These are phyloP conservation scores for Notodonta dromedarius DNA, from an alignment of 2,888 invertebrate species.

Conservation along the genomic window DNA sequence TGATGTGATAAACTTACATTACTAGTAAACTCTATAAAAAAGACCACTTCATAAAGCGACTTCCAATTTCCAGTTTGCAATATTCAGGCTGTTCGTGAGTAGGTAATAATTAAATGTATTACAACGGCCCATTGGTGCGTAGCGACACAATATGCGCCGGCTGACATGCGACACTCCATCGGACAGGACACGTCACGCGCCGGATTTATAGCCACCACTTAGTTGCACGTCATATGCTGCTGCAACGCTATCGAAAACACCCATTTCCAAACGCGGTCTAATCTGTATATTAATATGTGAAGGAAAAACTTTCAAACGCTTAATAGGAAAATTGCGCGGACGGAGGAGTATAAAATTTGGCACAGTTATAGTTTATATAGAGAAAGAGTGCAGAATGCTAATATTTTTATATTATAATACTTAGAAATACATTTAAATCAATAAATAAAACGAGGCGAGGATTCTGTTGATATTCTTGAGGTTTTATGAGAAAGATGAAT, in stretches of 20 bases:
- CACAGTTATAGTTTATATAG: too few species aligned
- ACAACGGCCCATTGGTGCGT: slow-evolving; percentile 47
- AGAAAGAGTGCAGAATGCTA: neutral
- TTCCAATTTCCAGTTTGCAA: slow-evolving; percentile 16
- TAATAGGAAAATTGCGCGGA: too few species aligned
- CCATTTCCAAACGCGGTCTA: slow-evolving; percentile 32
- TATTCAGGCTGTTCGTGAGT: slow-evolving; percentile 36
- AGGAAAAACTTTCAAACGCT: too few species aligned
- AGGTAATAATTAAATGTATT: slow-evolving; percentile 43
- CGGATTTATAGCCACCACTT: slow-evolving; percentile 68
- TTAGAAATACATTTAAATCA: too few species aligned
- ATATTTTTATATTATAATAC: too few species aligned
- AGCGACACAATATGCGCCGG: slow-evolving; percentile 44
- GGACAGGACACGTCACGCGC: slow-evolving; percentile 62
- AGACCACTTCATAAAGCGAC: slow-evolving; percentile 10
- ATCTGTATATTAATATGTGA: neutral
- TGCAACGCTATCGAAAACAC: slow-evolving; percentile 44
- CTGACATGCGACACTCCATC: slow-evolving; percentile 61
- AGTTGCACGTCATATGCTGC: slow-evolving; percentile 67
- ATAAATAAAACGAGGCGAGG: too few species aligned
- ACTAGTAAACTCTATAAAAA: too few species aligned
- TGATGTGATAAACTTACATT: too few species aligned
- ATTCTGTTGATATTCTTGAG: too few species aligned
- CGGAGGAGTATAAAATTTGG: too few species aligned
- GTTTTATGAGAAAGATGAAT: too few species aligned